A percentile compares a stretch with the other conserved stretches of the same genome.
Conservation (phyloP, 2,797 vertebrate species). For the Fistularia tabacaria region DNA sequence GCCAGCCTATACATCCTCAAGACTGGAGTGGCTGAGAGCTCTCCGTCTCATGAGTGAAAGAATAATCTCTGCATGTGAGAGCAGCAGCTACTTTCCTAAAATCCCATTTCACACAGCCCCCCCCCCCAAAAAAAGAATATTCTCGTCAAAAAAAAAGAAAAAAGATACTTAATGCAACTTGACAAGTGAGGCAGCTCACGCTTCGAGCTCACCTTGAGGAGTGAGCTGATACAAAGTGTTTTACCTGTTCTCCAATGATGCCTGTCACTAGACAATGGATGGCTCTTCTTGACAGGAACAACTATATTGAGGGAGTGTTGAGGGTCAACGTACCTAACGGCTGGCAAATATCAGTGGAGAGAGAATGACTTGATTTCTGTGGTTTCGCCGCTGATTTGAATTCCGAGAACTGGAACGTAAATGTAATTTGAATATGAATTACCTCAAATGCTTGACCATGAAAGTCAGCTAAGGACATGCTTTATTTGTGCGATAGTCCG, state of each 20-base stretch:
- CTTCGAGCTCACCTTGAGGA: slow-evolving; percentile 43
- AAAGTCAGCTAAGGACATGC: slow-evolving; percentile 20
- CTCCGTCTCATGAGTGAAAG: slow-evolving; percentile 55
- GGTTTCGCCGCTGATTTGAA: slow-evolving; percentile 6
- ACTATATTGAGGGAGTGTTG: no score
- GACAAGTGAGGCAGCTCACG: slow-evolving; percentile 38
- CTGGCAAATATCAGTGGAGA: neutral
- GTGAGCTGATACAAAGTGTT: slow-evolving; percentile 28
- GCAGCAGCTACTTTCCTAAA: slow-evolving; percentile 47
- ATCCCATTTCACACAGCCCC: slow-evolving; percentile 60
- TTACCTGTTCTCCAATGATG: slow-evolving; percentile 30
- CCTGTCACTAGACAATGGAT: slow-evolving; percentile 27
- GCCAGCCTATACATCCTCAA: slow-evolving; percentile 32
- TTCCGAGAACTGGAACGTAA: slow-evolving; percentile 10
- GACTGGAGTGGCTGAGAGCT: slow-evolving; percentile 41
- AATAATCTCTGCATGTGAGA: slow-evolving; percentile 58
- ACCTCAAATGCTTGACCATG: slow-evolving; percentile 20
- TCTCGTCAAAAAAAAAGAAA: slow-evolving; percentile 38
- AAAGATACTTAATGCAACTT: slow-evolving; percentile 44
- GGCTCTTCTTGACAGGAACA: slow-evolving; percentile 12
- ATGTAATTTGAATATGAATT: slow-evolving; percentile 26
- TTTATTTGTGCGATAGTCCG: no score
- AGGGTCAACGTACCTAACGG: neutral
- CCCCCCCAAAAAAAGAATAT: slow-evolving; percentile 48
- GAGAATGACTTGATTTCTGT: slow-evolving; percentile 17